Evolutionary conservation across 2,797 vertebrate genomes (phyloP), one percentile per base, ranked within the genome.

Genomic region (Austrolebias charrua): DNA sequence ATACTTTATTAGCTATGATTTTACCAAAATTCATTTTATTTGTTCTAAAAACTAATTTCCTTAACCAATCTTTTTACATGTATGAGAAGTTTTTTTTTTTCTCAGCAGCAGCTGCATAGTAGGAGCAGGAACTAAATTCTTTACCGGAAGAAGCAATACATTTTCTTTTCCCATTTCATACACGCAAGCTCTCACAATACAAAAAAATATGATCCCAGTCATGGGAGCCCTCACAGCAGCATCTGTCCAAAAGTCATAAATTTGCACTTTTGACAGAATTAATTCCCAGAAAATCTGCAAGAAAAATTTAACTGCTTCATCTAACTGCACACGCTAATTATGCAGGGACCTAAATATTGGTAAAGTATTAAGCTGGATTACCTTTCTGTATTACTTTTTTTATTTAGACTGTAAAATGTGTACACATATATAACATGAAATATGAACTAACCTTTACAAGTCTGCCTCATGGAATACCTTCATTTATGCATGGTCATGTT

Each of bases 401-500:
- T 60, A 66, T 6, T 2, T 38, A 19, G 57, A 6, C 15, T 33
- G 46, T 15, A 42, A 48, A 58, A 61, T 40, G 33, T 31, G 14
- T 10, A 13, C 8, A 56, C 58, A 50, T 55, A 42, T 49, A 59
- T 43, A n/a, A 60, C n/a, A 55, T 16, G 52, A 48, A 54, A 68
- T 57, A 38, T 19, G 9, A 53, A 52, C n/a, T 60, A 56, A 59
- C 64, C 45, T 60, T 57, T 56, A 42, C 51, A 46, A 29, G 14
- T 59, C 47, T 59, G 59, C 67, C 66, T 63, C 47, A 42, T 63
- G 51, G 44, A 74, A 66, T 46, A 52, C 43, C 13, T 24, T 59
- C 38, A n/a, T 58, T 62, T 63, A 51, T 58, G 40, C 65, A 33
- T 63, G 29, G 56, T 38, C 54, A 15, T 63, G 35, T 15, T 68